Conservation (phyloP, 2,888 invertebrate genomes). For the Meganola albula region DNA sequence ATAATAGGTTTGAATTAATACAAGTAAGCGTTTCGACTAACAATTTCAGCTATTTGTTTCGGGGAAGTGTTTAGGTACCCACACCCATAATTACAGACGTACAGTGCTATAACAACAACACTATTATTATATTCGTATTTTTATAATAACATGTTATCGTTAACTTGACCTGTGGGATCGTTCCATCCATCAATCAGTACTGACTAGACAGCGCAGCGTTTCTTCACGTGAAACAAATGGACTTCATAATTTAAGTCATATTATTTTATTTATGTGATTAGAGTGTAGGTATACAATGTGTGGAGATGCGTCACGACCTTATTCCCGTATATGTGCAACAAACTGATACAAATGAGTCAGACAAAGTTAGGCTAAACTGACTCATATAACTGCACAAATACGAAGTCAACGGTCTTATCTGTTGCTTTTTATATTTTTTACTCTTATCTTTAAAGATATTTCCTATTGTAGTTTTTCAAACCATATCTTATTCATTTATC, state of each 20-base stretch:
- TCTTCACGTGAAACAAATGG: conserved; percentile 13
- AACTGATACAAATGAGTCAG: conserved; percentile 56
- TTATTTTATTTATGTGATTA: conserved; percentile 30
- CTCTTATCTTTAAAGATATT: too few species aligned
- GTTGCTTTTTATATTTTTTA: conserved; percentile 9
- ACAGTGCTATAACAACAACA: not conserved
- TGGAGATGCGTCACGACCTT: conserved; percentile 57
- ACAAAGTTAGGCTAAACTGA: conserved; percentile 50
- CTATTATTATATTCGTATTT: conserved; percentile 26
- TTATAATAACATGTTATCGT: conserved; percentile 42
- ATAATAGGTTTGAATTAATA: too few species aligned
- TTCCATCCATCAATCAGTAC: conserved; percentile 49
- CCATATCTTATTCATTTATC: too few species aligned
- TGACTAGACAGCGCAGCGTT: conserved; percentile 23
- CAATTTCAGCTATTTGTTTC: too few species aligned
- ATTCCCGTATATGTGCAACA: conserved; percentile 44
- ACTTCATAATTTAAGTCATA: conserved; percentile 15
- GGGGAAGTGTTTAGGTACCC: too few species aligned
- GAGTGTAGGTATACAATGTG: conserved; percentile 37
- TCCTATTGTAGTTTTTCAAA: too few species aligned
- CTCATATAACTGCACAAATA: conserved; percentile 38
- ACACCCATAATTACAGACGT: conserved; percentile 21
- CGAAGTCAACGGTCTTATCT: conserved; percentile 12
- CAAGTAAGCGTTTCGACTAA: too few species aligned
- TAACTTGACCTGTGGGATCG: conserved; percentile 38